Base-by-base conservation (phyloP, 2,888 invertebrate genomes). In the Drosophila barbarae region DNA sequence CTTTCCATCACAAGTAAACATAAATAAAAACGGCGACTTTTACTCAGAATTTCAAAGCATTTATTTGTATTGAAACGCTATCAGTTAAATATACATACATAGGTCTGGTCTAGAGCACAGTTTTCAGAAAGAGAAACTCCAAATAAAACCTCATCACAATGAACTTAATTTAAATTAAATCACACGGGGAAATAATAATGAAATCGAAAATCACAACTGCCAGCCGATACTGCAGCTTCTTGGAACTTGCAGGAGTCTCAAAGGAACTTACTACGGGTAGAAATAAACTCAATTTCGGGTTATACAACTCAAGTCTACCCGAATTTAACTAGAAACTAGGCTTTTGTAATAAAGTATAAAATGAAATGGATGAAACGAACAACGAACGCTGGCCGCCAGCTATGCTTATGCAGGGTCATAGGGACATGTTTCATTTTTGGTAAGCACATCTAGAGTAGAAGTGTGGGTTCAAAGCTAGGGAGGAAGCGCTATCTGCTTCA, bases 31-130 rank as follows among this genome's bases (percentile, higher is more conserved):
- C 15, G 8, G 18, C 7, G 26, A 26, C 26, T 26, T 26, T 26
- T 26, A 26, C 12, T 55, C 54, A 51, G 59, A 49, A 42, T 64
- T 49, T 67, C 51, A 41, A 75, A 80, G 77, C 81, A 59, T 69
- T 80, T 71, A 41, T 67, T 68, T 57, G 55, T 75, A 73, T 72
- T 76, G 71, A 77, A 79, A 77, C 67, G 66, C 71, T 68, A 53
- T 56, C 32, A 55, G 47, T 61, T 73, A 66, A 49, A 54, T 73
- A 75, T 66, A 65, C 53, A 34, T 51, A 70, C 49, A 54, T 67
- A 50, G 46, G 46, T 47, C 46, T 47, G 39, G 51, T 58, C 64
- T 42, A 61, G 60, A 63, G 71, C 63, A 50, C 52, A 71, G 53
- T 71, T 54, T 68, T 63, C 49, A 52, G 49, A 44, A 44, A 64